Base-by-base conservation (phyloP, 2,797 vertebrate species). In the Pachyuromys duprasi region DNA sequence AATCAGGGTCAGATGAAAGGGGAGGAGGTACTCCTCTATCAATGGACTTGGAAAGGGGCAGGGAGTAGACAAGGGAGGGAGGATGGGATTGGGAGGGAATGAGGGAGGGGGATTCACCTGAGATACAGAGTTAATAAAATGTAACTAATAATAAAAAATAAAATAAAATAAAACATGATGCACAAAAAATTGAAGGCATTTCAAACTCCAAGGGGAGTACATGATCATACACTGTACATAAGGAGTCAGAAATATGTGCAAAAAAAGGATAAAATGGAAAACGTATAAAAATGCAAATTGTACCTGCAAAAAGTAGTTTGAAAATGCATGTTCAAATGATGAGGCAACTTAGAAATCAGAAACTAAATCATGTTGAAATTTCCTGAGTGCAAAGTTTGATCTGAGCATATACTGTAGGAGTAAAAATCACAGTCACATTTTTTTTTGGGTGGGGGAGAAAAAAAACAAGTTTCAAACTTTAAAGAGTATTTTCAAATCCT, bases 331-430 rank as follows among this genome's bases (percentile, higher is more conserved):
- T 75, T 92, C 86, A 72, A 33, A 72, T 75, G 87, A n/a, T 60
- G 55, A 95, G 53, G 63, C 14, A 89, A 96, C 53, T 60, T 86
- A 81, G 60, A 95, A 84, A 96, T 90, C 72, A 70, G 42, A 94
- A 81, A n/a, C 11, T 94, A 74, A 92, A 55, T 86, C 53, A 80
- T 18, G 17, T 28, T 82, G 87, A 92, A 93, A 89, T 86, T 26
- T 28, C 55, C 7, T 70, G n/a, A 72, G 3, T 49, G 6, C 3
- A 57, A 60, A 91, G 49, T 81, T 76, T 69, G 33, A 86, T 63
- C 18, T 95, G 42, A 69, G 45, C 3, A 45, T 55, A 74, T 4
- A 74, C 3, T 7, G 1, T 39, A 60, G 17, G 28, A 53, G 45
- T 76, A 70, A 82, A 82, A 89, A 39, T 33, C 24, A 57, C 0